A percentile compares a stretch with the other conserved stretches of the same genome.
Evolutionary conservation across 2,888 invertebrate species (phyloP).

Genomic region (Acanthacorydalis orientalis): DNA sequence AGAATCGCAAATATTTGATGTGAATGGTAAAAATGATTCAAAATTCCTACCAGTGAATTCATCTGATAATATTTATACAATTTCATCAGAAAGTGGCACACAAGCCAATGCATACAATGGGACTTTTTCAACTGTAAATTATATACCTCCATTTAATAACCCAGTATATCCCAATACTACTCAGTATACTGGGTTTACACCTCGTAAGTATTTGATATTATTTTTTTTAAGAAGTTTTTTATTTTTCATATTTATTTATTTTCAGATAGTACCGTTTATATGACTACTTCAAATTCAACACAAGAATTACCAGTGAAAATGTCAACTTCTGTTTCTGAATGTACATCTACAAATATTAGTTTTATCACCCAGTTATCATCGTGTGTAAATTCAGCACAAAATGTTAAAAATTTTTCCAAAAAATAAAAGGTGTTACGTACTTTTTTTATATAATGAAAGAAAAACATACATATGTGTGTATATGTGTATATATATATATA

Average conservation of each 20-base stretch:
- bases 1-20: neutral
- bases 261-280: neutral
- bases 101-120: conserved; percentile 13
- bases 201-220: conserved; percentile 13
- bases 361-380: too few species aligned
- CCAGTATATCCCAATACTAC: conserved; percentile 25
- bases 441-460: too few species aligned
- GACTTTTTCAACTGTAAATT: conserved; percentile 13
- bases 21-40: too few species aligned
- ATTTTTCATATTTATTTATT: neutral
- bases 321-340: too few species aligned
- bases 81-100: conserved; percentile 18
- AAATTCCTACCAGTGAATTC: neutral
- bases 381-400: too few species aligned
- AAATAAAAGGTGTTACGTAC: too few species aligned
- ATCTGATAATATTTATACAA: conserved; percentile 12
- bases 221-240: neutral
- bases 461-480: too few species aligned
- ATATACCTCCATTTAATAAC: conserved; percentile 28
- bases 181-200: conserved; percentile 22
- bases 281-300: neutral
- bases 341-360: too few species aligned
- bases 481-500: too few species aligned
- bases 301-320: neutral
- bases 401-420: too few species aligned